Evolutionary conservation across 2,888 invertebrate species (phyloP).

Genomic region (Loripinus fragilis): DNA sequence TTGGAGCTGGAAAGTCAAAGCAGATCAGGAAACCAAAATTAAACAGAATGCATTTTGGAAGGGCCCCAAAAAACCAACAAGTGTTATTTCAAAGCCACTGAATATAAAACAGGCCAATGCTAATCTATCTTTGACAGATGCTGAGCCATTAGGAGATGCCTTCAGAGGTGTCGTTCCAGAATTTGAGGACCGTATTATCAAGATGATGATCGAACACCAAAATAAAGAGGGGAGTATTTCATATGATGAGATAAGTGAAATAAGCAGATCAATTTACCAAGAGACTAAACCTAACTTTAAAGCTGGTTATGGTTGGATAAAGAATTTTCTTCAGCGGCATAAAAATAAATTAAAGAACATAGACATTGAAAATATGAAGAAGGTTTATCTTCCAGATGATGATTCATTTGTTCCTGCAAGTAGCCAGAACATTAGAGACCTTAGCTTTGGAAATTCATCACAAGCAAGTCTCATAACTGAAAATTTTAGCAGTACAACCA

Average conservation of each 20-base stretch:
- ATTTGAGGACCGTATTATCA: conserved; percentile 52
- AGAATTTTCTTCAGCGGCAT: conserved; percentile 53
- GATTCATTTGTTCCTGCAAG: conserved; percentile 12
- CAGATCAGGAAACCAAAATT: conserved; percentile 5
- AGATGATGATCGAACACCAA: conserved; percentile 50
- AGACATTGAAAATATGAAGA: conserved; percentile 59
- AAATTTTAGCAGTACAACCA: neutral
- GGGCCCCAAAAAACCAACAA: neutral
- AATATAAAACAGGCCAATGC: neutral
- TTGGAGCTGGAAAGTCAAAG: conserved; percentile 14
- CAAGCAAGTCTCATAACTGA: neutral
- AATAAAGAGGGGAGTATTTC: conserved; percentile 56
- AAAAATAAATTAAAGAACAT: conserved; percentile 44
- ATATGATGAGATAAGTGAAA: conserved; percentile 56
- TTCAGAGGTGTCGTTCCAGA: conserved; percentile 53
- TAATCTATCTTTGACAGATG: neutral
- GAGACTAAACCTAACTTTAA: conserved; percentile 57
- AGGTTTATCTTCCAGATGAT: conserved; percentile 56
- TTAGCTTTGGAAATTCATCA: neutral
- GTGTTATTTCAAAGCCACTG: neutral
- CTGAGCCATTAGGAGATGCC: conserved; percentile 30
- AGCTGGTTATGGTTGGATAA: conserved; percentile 60
- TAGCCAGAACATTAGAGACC: conserved; percentile 1
- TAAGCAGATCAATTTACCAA: conserved; percentile 52
- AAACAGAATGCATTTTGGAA: conserved; percentile 17